Conservation (phyloP, 2,113 vertebrate species). For the Scomber scombrus region DNA sequence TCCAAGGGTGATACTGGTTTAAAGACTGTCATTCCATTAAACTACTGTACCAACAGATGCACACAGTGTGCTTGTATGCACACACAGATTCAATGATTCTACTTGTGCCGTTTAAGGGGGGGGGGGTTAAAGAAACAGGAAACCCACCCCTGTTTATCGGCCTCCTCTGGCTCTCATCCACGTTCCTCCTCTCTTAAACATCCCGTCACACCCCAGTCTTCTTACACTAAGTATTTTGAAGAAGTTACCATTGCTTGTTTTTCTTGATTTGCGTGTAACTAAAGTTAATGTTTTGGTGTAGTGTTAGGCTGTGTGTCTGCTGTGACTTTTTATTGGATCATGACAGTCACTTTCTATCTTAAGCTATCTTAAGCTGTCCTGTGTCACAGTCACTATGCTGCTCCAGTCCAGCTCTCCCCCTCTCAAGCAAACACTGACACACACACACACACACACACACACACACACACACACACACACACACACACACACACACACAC, state of each 20-base stretch:
- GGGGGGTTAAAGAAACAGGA: slow-evolving; percentile 65
- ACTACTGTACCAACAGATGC: slow-evolving; percentile 40
- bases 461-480: background rate
- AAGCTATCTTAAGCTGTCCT: slow-evolving; percentile 16
- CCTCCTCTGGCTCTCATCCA: slow-evolving; percentile 45
- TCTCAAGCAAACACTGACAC: slow-evolving; percentile 32
- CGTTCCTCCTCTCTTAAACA: slow-evolving; percentile 33
- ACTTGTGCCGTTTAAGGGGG: slow-evolving; percentile 45
- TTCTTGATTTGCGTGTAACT: background rate
- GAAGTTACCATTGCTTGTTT: background rate
- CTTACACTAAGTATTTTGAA: background rate
- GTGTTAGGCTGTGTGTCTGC: slow-evolving; percentile 17
- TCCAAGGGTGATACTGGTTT: slow-evolving; percentile 7
- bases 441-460: slow-evolving; percentile 21
- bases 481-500: slow-evolving; percentile 34
- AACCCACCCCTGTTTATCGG: slow-evolving; percentile 38
- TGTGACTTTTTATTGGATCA: slow-evolving; percentile 17
- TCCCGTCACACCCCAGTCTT: background rate
- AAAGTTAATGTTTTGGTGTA: slow-evolving; percentile 1
- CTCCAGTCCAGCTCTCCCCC: slow-evolving; percentile 27
- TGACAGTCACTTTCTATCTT: slow-evolving; percentile 39
- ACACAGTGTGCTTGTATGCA: slow-evolving; percentile 35
- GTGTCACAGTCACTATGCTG: slow-evolving; percentile 20
- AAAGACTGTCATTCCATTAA: slow-evolving; percentile 12
- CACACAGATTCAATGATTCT: slow-evolving; percentile 50